phyloP scores from a whole-genome alignment of 2,797 vertebrate species.

The Sarcoramphus papa region DNA sequence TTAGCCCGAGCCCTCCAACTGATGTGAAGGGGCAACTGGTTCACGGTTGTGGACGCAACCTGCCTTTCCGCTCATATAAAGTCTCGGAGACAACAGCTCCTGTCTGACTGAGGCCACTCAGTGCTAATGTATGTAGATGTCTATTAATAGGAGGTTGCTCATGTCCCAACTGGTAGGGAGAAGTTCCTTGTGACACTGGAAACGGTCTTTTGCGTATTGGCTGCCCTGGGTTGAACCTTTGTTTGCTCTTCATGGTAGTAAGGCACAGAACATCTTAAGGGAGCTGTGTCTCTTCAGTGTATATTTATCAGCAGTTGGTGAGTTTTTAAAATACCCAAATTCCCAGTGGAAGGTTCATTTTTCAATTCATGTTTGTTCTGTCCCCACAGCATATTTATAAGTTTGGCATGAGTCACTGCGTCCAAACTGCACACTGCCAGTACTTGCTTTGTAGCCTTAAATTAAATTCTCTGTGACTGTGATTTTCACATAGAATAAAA shows the following conservation, averaged over 20 bases:
- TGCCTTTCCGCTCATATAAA: background rate
- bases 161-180: background rate
- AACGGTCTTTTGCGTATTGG: background rate
- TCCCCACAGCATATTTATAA: slow-evolving; percentile 26
- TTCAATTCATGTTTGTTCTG: background rate
- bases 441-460: background rate
- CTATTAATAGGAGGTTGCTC: background rate
- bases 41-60: background rate
- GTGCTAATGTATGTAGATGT: background rate
- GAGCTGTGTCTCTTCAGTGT: background rate
- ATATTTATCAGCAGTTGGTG: slow-evolving; percentile 2
- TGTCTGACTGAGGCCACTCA: background rate
- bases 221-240: background rate
- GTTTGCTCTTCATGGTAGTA: background rate
- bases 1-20: background rate
- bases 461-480: background rate
- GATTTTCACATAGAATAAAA: background rate
- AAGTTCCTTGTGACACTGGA: background rate
- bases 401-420: background rate
- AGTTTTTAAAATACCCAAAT: slow-evolving; percentile 3
- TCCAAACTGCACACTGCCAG: background rate
- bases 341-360: slow-evolving; percentile 14
- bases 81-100: background rate
- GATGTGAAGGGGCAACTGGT: background rate
- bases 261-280: background rate